Base-by-base conservation (phyloP, 2,888 invertebrate species). In the Hipparchia sbordonii region DNA sequence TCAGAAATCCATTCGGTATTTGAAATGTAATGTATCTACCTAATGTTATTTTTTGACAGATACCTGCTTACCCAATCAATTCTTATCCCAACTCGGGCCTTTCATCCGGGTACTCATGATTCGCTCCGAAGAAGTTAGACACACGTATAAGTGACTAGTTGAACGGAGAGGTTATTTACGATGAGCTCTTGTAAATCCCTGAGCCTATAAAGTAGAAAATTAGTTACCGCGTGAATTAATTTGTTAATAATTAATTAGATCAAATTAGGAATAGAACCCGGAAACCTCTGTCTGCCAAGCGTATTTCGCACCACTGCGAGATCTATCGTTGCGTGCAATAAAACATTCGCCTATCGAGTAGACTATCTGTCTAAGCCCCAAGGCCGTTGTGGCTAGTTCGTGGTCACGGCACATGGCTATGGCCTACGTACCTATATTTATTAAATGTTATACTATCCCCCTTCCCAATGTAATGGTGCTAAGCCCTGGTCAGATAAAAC, bases 321-420 rank as follows among this genome's bases (percentile, higher is more conserved):
- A 61, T 7, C 10, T 10, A 57, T 8, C 57, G 60, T 48, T 63
- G 63, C 63, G 63, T 63, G 63, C 48, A 5, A 63, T 10, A 63
- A 63, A 63, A 48, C 63, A 63, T 63, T 63, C 13, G 48, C 63
- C 63, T 63, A 51, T 23, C 48, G 46, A 13, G 13, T 9, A 48
- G 63, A 63, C 46, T 61, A 45, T 61, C 60, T 45, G 45, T 45
- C 63, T 13, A 3, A 46, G 62, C 48, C 46, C n/a, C 63, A 63
- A 63, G 63, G 63, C 9, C 63, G 46, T 9, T 51, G 48, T 10
- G 60, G 60, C 46, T 8, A 63, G 63, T 63, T 63, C 48, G 48
- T 63, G 63, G 63, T 48, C 63, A 63, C 48, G 60, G 60, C 60
- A 62, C 48, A 9, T 46, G 5, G 13, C 23, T 48, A 9, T 46